phyloP scores from a whole-genome alignment of 2,797 vertebrate genomes.

The Protonibea diacanthus region DNA sequence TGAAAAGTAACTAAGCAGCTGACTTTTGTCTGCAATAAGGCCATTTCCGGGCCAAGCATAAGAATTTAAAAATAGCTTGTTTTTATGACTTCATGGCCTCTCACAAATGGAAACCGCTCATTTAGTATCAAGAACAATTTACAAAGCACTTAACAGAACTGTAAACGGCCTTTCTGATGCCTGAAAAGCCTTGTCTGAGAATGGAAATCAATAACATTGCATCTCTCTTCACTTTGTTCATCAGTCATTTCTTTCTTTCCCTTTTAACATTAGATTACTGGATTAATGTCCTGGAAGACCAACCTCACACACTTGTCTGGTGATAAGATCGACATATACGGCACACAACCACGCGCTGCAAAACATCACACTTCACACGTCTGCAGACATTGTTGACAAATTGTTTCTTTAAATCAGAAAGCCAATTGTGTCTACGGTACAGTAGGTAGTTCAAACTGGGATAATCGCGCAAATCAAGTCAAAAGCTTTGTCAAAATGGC shows the following conservation, averaged over 20 bases:
- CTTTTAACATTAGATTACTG: slow-evolving; percentile 65
- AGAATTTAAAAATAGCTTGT: slow-evolving; percentile 81
- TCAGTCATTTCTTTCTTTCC: slow-evolving; percentile 67
- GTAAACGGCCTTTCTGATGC: slow-evolving; percentile 79
- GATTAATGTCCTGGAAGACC: slow-evolving; percentile 57
- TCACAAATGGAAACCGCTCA: slow-evolving; percentile 79
- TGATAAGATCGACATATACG: slow-evolving; percentile 32
- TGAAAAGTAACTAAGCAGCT: slow-evolving; percentile 32
- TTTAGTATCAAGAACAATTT: slow-evolving; percentile 79
- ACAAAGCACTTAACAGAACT: slow-evolving; percentile 84
- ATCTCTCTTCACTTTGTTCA: slow-evolving; percentile 70
- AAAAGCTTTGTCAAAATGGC: slow-evolving; percentile 52
- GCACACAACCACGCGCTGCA: slow-evolving; percentile 21
- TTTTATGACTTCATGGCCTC: slow-evolving; percentile 74
- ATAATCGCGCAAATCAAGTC: slow-evolving; percentile 57
- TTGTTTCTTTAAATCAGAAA: slow-evolving; percentile 36
- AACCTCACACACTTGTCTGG: slow-evolving; percentile 27
- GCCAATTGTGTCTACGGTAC: slow-evolving; percentile 33
- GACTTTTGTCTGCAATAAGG: slow-evolving; percentile 57
- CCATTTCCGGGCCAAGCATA: slow-evolving; percentile 61
- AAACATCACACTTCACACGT: not conserved
- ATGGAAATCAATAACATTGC: slow-evolving; percentile 79
- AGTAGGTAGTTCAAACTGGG: slow-evolving; percentile 39
- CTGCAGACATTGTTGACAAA: slow-evolving; percentile 11
- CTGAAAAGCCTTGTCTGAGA: slow-evolving; percentile 72